Base-by-base conservation (phyloP, 2,113 vertebrate species). In the Polypterus senegalus region DNA sequence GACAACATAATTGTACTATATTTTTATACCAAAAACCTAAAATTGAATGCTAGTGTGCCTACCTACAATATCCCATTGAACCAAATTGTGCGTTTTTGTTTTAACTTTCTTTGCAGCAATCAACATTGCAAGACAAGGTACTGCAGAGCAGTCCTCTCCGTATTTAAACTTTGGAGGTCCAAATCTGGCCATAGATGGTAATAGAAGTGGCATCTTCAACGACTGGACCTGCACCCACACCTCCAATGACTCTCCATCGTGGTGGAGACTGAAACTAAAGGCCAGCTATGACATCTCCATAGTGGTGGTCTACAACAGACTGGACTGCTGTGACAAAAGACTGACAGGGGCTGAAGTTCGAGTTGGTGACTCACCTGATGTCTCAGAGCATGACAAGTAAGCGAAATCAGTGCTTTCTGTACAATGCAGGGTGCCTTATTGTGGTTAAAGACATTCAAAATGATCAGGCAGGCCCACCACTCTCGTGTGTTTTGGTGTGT, bases 231-330 rank as follows among this genome's bases (percentile, higher is more conserved):
- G 68, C 48, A 59, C 49, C 9, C 54, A 58, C 55, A 70, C 62
- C 27, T 54, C 54, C 3, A 54, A 27, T 3, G 61, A 58, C 7
- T 27, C 47, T 3, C 11, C 48, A 9, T 48, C 68, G 49, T 67
- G 68, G 68, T 70, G 68, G 68, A 53, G 47, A 43, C 48, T 67
- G 52, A 53, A 70, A 53, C 62, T 70, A 49, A 64, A 63, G 43
- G 49, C 49, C 6, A 64, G 5, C 43, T 60, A 64, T 47, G 64
- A 57, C 2, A 49, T 70, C 44, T 47, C 53, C 8, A 27, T 48
- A n/a, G 54, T 70, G 2, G 52, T 61, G n/a, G 9, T 70, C 7
- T 52, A 53, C 47, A 67, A 61, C 65, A 60, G 68, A 4, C 7
- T 6, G 58, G 62, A 70, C 62, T 64, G 55, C 43, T 67, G 59